These are phyloP conservation scores for Xylophagus ater DNA, from an alignment of 2,888 invertebrate genomes.

Conservation along the genomic window DNA sequence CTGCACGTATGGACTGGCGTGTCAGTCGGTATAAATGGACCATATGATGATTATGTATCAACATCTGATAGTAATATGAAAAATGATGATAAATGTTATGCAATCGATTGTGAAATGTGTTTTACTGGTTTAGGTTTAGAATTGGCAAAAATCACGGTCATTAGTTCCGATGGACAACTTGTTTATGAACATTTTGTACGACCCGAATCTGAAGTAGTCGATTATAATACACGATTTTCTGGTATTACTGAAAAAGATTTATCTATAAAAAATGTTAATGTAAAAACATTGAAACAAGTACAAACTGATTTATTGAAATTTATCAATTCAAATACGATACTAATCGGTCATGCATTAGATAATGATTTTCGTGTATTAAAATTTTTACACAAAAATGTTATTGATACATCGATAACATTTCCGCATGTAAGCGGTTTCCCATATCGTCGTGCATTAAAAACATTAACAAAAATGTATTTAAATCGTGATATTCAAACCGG, in stretches of 20 bases:
- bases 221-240: constrained; percentile 92
- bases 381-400: constrained; percentile 68
- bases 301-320: constrained; percentile 76
- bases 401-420: constrained; percentile 84
- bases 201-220: constrained; percentile 73
- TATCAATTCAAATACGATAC: constrained; percentile 69
- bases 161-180: constrained; percentile 58
- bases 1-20: constrained; percentile 72
- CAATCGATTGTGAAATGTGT: constrained; percentile 96
- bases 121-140: constrained; percentile 81
- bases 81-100: constrained; percentile 48
- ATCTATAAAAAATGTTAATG: constrained; percentile 42
- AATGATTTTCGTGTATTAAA: constrained; percentile 83
- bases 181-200: constrained; percentile 78
- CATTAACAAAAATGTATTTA: constrained; percentile 59
- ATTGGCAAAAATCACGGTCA: constrained; percentile 75
- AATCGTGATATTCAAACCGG: constrained; percentile 70
- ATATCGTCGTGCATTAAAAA: constrained; percentile 69
- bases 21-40: constrained; percentile 59
- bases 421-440: constrained; percentile 80
- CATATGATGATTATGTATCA: constrained; percentile 54
- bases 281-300: constrained; percentile 62
- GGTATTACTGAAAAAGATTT: constrained; percentile 68
- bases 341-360: constrained; percentile 92
- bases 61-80: constrained; percentile 43